Percentiles rank a stretch among this genome's conserved stretches.
Evolutionary conservation across 2,113 vertebrate species (phyloP).

Genomic region (Aspidoscelis tigris): DNA sequence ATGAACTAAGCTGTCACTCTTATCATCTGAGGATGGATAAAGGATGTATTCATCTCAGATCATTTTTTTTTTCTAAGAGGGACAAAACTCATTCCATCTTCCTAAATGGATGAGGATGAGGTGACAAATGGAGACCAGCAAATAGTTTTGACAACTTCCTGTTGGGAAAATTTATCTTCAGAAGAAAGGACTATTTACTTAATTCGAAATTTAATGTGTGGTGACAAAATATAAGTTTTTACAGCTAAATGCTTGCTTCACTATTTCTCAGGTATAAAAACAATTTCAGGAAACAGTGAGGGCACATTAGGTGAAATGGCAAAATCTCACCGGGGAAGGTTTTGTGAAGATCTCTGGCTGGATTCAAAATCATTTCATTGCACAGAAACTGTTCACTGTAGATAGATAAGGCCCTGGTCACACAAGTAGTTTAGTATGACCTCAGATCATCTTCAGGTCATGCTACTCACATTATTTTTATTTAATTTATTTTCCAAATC

Average conservation of each 20-base stretch:
- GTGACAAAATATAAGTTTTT: slow-evolving; percentile 30
- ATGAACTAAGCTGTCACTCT: slow-evolving; percentile 68
- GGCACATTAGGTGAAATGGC: slow-evolving; percentile 30
- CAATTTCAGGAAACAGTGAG: slow-evolving; percentile 13
- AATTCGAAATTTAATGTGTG: slow-evolving; percentile 54
- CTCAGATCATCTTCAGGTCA: too few species aligned
- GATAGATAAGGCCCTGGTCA: too few species aligned
- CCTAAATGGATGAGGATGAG: slow-evolving; percentile 28
- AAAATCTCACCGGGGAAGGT: slow-evolving; percentile 1
- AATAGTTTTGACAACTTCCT: slow-evolving; percentile 51
- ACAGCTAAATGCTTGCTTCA: slow-evolving; percentile 33
- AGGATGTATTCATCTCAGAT: slow-evolving; percentile 69
- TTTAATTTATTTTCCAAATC: too few species aligned
- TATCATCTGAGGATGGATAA: slow-evolving; percentile 67
- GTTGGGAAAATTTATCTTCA: slow-evolving; percentile 12
- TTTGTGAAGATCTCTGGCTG: slow-evolving; percentile 1
- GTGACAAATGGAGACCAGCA: slow-evolving; percentile 37
- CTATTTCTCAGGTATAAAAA: slow-evolving; percentile 16
- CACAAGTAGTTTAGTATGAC: too few species aligned
- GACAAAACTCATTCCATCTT: slow-evolving; percentile 35
- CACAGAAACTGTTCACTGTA: too few species aligned
- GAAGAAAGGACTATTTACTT: slow-evolving; percentile 41
- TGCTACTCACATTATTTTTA: too few species aligned
- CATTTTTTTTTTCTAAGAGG: slow-evolving; percentile 57
- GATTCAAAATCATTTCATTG: not conserved